phyloP scores from a whole-genome alignment of 2,113 vertebrate genomes.

The Protobothrops flavoviridis region DNA sequence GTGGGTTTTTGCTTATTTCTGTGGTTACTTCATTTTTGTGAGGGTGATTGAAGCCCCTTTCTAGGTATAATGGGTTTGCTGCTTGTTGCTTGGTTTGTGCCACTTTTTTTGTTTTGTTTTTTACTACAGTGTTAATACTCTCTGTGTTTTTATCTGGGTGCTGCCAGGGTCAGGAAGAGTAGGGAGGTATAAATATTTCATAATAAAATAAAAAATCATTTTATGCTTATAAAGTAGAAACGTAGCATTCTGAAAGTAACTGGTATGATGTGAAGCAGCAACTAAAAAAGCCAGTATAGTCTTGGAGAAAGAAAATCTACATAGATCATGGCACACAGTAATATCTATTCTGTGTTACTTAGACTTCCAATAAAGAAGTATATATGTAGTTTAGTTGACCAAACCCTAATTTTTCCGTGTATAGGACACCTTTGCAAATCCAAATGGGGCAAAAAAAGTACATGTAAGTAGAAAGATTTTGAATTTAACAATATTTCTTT shows the following conservation, averaged over 20 bases:
- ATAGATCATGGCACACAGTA: not conserved
- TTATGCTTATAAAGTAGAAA: not conserved
- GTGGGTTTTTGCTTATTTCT: not conserved
- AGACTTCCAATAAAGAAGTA: not conserved
- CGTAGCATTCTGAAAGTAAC: not conserved
- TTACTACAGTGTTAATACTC: not conserved
- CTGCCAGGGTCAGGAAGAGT: not conserved
- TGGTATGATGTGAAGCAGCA: not conserved
- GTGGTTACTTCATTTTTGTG: not conserved
- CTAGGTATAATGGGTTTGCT: not conserved
- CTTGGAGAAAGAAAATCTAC: not conserved
- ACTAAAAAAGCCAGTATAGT: not conserved
- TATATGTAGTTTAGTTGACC: not conserved
- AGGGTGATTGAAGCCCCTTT: not conserved
- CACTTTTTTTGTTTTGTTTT: not conserved
- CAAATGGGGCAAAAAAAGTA: not conserved
- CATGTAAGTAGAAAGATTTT: not conserved
- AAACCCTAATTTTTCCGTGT: not conserved
- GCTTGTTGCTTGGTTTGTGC: not conserved
- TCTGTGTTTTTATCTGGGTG: not conserved
- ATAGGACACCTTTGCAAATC: not conserved
- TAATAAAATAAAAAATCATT: not conserved
- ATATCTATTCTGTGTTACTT: not conserved
- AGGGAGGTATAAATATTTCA: not conserved
- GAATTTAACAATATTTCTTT: not conserved